Conservation (phyloP, 2,113 vertebrate genomes). For the Isurus oxyrinchus region DNA sequence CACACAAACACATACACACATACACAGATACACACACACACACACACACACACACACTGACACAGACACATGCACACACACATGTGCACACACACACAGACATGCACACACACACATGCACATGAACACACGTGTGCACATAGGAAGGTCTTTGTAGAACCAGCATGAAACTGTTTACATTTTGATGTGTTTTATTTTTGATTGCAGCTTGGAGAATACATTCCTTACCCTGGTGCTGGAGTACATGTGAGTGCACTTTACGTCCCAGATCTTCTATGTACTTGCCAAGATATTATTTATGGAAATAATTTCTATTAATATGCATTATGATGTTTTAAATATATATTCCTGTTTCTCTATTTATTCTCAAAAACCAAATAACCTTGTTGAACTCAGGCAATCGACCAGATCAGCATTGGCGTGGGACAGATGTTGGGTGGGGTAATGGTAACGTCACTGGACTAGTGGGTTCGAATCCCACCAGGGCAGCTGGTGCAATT, state of each 20-base stretch:
- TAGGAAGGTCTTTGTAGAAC: background rate
- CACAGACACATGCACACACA: too few relatives aligned
- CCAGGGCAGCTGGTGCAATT: too few relatives aligned
- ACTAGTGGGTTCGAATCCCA: too few relatives aligned
- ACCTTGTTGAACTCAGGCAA: background rate
- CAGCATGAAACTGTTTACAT: background rate
- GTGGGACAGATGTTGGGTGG: background rate
- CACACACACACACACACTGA: background rate
- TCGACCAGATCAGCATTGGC: too few relatives aligned
- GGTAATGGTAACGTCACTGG: too few relatives aligned
- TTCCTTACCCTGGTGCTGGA: slow-evolving; percentile 57
- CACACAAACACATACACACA: too few relatives aligned
- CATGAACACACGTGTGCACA: background rate
- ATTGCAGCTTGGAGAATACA: slow-evolving; percentile 71
- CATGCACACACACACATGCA: background rate
- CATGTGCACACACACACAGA: background rate
- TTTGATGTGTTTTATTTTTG: slow-evolving; percentile 33
- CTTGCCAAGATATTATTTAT: background rate
- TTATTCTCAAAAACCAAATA: background rate
- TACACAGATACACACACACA: too few relatives aligned
- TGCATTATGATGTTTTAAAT: background rate
- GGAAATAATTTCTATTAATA: background rate
- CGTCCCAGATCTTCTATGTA: background rate
- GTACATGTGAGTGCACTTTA: slow-evolving; percentile 56
- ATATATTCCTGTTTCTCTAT: background rate